A percentile compares a stretch with the other conserved stretches of the same genome.
Conservation (phyloP, 2,797 vertebrate species). For the Spea hammondii region DNA sequence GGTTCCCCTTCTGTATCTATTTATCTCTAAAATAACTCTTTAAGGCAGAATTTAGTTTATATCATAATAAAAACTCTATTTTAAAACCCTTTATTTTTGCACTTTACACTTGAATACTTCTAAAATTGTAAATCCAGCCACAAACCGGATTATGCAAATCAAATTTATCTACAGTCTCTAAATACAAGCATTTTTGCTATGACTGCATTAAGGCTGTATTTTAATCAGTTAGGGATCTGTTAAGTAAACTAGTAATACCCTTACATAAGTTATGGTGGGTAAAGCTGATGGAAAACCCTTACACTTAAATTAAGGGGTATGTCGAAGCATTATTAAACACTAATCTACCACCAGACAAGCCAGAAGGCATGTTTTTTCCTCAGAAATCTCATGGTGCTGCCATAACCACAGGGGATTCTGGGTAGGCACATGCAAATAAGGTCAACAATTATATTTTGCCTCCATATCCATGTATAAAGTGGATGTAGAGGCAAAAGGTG, state of each 20-base stretch:
- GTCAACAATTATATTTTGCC: no score
- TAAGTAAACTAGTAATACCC: not conserved
- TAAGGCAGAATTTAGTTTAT: not conserved
- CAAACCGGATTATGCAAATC: not conserved
- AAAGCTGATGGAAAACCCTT: no score
- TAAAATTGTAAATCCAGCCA: not conserved
- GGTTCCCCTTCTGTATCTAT: not conserved
- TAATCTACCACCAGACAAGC: no score
- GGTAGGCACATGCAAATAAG: no score
- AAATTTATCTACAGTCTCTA: not conserved
- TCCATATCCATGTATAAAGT: no score
- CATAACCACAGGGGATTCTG: no score
- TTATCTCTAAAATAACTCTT: constrained; percentile 14
- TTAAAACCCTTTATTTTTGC: not conserved
- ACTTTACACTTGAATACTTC: not conserved
- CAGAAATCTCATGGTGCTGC: no score
- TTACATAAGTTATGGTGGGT: no score
- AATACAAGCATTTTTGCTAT: not conserved
- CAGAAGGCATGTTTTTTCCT: no score
- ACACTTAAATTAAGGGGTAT: no score
- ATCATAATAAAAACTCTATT: constrained; percentile 8
- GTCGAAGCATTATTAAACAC: no score
- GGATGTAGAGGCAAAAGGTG: no score
- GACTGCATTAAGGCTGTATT: not conserved
- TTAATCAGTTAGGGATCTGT: not conserved